A percentile compares a stretch with the other conserved stretches of the same genome.
These are phyloP conservation scores for Toxostoma redivivum DNA, from an alignment of 2,113 vertebrate species.

Conservation along the genomic window DNA sequence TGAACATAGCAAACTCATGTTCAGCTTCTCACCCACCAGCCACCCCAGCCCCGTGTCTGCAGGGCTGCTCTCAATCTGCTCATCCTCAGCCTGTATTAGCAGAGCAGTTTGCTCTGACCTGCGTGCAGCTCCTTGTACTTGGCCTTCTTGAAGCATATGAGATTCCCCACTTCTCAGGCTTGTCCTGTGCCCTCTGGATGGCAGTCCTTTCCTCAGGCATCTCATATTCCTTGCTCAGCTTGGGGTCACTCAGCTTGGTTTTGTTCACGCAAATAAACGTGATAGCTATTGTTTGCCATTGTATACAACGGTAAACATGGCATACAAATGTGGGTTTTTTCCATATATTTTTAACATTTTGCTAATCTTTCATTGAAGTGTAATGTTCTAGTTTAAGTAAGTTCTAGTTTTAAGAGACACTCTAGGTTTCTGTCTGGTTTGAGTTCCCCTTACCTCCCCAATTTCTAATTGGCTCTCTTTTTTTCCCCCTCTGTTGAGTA, in stretches of 20 bases:
- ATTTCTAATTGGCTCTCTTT: not conserved
- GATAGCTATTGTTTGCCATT: not conserved
- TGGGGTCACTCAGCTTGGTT: not conserved
- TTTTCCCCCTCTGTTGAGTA: rapidly evolving
- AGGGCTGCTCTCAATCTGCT: not conserved
- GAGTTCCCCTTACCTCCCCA: rapidly evolving
- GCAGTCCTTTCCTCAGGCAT: rapidly evolving
- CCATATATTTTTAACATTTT: not conserved
- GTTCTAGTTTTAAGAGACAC: not conserved
- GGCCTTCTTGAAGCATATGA: not conserved
- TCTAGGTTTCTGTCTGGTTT: not conserved
- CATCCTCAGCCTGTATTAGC: not conserved
- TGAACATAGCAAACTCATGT: rapidly evolving
- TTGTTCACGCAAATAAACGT: not conserved
- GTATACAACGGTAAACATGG: not conserved
- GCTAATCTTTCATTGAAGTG: not conserved
- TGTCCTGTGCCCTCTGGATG: not conserved
- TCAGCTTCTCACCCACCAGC: not conserved
- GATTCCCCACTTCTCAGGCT: not conserved
- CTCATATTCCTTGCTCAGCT: not conserved
- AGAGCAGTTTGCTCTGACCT: rapidly evolving
- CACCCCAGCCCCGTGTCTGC: rapidly evolving
- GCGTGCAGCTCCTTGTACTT: not conserved
- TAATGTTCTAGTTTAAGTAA: not conserved
- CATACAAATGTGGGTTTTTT: rapidly evolving